Base-by-base conservation (phyloP, 92 coral and sea anemone genomes). In the Umimayanthus kanabou region DNA sequence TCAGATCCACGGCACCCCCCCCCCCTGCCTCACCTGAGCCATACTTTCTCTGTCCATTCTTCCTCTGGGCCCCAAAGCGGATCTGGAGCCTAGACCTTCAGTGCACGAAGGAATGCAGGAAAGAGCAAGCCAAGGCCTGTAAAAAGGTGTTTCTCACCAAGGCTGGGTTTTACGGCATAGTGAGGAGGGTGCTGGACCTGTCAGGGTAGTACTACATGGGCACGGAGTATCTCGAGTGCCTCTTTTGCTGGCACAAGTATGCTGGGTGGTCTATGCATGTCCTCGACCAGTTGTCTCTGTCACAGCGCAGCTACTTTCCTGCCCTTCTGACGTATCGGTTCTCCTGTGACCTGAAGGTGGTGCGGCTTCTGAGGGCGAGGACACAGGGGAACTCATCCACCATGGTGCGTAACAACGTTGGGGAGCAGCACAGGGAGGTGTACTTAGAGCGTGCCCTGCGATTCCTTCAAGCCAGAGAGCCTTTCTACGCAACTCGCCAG, bases 11-110 rank as follows among this genome's bases (percentile, higher is more conserved):
- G 45, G 45, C 45, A 4, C 37, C 2, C 79, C 4, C 65, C 28
- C 90, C 90, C 22, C 87, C 87, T 28, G 33, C 87, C 16, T 80
- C 90, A 66, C 79, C 90, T 10, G 87, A 88, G 0, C 61, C 81
- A 11, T 88, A 80, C 79, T 88, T 88, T 29, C 45, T 23, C 16
- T 18, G 9, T 22, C 87, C 90, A 9, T 81, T 88, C 47, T 88
- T 81, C 64, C 75, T 50, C 37, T 88, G 90, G 90, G 87, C 76
- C 47, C 90, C 83, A n/a, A 85, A 80, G 73, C 80, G 47, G 80
- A 71, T 81, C 13, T 88, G 90, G 87, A 75, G 81, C 25, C 69
- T 81, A 50, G 69, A 81, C 45, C 49, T 81, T 5, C 57, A 28
- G 29, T 84, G 73, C 47, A 74, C 73, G 61, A 28, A 74, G 15